Evolutionary conservation across 2,888 invertebrate species (phyloP).

Genomic region (Tenodera sinensis): DNA sequence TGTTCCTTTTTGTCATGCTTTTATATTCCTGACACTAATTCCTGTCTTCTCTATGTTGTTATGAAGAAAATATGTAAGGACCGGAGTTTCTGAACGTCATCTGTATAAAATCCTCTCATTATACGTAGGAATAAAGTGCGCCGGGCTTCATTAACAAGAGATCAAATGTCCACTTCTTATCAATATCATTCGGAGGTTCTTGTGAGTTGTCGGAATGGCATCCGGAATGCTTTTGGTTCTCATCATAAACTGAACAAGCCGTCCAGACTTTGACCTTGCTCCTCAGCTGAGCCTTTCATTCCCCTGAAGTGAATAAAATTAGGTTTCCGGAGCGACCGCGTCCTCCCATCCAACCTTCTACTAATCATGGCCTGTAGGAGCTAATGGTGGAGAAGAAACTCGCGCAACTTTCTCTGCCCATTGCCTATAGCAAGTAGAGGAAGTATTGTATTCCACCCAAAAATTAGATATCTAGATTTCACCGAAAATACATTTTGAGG

Average conservation of each 20-base stretch:
- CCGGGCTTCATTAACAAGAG: neutral
- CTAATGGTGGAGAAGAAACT: too few species aligned
- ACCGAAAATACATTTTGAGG: too few species aligned
- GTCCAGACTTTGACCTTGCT: neutral
- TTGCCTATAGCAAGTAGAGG: too few species aligned
- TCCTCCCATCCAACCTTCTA: too few species aligned
- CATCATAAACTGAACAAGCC: neutral
- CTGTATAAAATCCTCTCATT: neutral
- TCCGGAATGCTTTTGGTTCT: neutral
- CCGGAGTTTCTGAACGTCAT: neutral
- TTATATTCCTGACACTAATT: neutral
- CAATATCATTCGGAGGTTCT: neutral
- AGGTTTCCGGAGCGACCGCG: too few species aligned
- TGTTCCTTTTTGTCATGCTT: neutral
- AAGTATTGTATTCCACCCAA: too few species aligned
- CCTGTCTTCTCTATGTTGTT: neutral
- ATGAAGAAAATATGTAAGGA: neutral
- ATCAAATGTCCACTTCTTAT: neutral
- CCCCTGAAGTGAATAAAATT: too few species aligned
- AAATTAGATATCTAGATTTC: too few species aligned
- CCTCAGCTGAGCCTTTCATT: neutral
- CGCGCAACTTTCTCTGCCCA: too few species aligned
- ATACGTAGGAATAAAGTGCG: neutral
- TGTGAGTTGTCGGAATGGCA: neutral
- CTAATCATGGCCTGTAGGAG: too few species aligned